A percentile compares a stretch with the other conserved stretches of the same genome.
Evolutionary conservation across 2,797 vertebrate species (phyloP).

Genomic region (Falco novaeseelandiae): DNA sequence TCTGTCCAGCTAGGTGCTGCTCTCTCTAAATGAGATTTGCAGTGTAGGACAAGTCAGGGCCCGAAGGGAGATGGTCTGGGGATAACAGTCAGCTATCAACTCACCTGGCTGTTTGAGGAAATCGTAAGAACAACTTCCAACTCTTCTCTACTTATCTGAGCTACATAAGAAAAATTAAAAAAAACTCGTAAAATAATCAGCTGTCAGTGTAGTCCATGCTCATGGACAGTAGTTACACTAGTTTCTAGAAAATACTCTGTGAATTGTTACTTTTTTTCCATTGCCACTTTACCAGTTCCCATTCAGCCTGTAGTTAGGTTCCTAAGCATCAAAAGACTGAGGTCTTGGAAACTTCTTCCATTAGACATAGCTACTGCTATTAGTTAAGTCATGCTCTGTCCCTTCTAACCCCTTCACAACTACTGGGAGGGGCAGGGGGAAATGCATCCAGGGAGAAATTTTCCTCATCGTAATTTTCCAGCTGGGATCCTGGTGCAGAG

Average conservation of each 20-base stretch:
- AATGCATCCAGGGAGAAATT: neutral
- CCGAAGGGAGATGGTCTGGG: neutral
- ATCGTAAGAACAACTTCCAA: neutral
- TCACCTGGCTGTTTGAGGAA: neutral
- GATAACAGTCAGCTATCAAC: neutral
- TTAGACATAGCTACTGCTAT: neutral
- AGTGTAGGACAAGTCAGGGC: neutral
- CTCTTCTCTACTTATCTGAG: neutral
- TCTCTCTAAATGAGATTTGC: neutral
- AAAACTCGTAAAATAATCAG: neutral
- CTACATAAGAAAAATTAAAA: neutral
- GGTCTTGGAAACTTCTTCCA: neutral
- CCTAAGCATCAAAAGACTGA: neutral
- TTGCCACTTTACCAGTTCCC: neutral
- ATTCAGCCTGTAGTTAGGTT: neutral
- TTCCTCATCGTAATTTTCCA: slow-evolving; percentile 15
- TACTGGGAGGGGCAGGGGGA: neutral
- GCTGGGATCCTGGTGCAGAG: neutral
- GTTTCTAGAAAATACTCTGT: neutral
- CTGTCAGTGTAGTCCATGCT: neutral
- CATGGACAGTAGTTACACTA: neutral
- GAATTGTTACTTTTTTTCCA: neutral
- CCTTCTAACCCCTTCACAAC: neutral
- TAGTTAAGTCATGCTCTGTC: neutral
- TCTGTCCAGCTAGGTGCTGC: neutral